phyloP scores from a whole-genome alignment of 2,797 vertebrate species.

The Astyanax mexicanus region DNA sequence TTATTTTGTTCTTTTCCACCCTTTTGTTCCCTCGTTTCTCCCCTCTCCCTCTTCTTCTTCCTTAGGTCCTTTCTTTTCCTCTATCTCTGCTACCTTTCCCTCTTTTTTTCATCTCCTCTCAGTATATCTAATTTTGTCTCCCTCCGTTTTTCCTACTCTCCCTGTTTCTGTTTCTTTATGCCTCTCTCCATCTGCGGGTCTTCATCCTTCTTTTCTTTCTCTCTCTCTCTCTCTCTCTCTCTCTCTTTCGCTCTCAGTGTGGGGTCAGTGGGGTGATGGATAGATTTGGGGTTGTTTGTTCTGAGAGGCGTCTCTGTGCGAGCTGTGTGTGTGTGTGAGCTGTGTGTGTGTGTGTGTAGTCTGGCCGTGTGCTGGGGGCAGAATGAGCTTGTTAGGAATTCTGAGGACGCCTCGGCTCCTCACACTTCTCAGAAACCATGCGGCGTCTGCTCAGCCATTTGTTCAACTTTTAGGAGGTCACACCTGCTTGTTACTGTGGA shows the following conservation, averaged over 20 bases:
- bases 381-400: conserved; percentile 15
- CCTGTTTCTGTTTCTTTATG: too few relatives aligned
- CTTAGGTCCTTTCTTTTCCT: too few relatives aligned
- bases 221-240: background rate
- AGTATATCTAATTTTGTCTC: too few relatives aligned
- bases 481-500: conserved; percentile 9
- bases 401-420: background rate
- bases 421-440: background rate
- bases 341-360: background rate
- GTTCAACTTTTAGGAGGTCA: background rate
- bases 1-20: too few relatives aligned
- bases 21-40: too few relatives aligned
- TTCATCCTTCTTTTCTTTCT: too few relatives aligned
- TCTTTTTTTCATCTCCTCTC: too few relatives aligned
- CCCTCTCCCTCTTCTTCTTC: too few relatives aligned
- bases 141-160: too few relatives aligned
- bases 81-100: too few relatives aligned
- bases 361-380: background rate
- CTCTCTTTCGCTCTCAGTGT: background rate
- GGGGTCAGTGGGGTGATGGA: background rate
- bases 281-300: background rate
- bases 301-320: background rate
- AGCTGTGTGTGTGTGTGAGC: background rate
- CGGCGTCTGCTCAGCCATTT: conserved; percentile 7
- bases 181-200: too few relatives aligned